phyloP scores from a whole-genome alignment of 1,140 invertebrate species.

The Pachypsylla venusta region DNA sequence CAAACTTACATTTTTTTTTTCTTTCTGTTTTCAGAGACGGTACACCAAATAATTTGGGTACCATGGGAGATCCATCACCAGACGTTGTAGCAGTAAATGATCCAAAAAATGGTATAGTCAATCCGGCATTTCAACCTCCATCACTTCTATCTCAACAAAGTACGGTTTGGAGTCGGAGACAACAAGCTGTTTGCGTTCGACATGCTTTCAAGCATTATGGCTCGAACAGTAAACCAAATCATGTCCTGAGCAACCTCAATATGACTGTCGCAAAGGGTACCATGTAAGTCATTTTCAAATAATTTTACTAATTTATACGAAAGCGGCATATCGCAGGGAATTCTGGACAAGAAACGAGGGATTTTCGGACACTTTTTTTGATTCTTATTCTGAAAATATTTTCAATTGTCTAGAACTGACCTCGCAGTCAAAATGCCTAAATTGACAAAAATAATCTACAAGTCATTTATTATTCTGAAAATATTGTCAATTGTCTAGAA shows the following conservation, averaged over 20 bases:
- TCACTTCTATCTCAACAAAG: slow-evolving; percentile 24
- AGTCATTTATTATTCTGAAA: too few relatives aligned
- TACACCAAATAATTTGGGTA: not conserved
- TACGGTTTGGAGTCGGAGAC: slow-evolving; percentile 26
- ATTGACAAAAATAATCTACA: too few relatives aligned
- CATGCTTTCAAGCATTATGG: slow-evolving; percentile 36
- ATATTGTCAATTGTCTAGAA: too few relatives aligned
- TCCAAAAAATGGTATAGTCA: slow-evolving; percentile 15
- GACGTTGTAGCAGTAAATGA: not conserved
- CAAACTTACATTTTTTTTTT: too few relatives aligned
- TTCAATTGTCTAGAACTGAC: too few relatives aligned
- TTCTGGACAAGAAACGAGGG: too few relatives aligned
- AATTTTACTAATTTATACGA: too few relatives aligned
- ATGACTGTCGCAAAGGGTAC: slow-evolving; percentile 38
- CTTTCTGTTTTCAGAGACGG: not conserved
- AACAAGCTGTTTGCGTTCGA: slow-evolving; percentile 31
- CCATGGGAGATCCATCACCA: not conserved
- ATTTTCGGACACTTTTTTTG: too few relatives aligned
- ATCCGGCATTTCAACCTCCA: slow-evolving; percentile 19
- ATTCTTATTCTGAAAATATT: too few relatives aligned
- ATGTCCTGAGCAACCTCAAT: slow-evolving; percentile 35
- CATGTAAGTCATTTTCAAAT: too few relatives aligned
- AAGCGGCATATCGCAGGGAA: too few relatives aligned
- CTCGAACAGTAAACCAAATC: slow-evolving; percentile 26
- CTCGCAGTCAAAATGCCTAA: too few relatives aligned